Evolutionary conservation across 2,113 vertebrate species (phyloP), one percentile per base, ranked within the genome.

Genomic region (Bufo gargarizans): DNA sequence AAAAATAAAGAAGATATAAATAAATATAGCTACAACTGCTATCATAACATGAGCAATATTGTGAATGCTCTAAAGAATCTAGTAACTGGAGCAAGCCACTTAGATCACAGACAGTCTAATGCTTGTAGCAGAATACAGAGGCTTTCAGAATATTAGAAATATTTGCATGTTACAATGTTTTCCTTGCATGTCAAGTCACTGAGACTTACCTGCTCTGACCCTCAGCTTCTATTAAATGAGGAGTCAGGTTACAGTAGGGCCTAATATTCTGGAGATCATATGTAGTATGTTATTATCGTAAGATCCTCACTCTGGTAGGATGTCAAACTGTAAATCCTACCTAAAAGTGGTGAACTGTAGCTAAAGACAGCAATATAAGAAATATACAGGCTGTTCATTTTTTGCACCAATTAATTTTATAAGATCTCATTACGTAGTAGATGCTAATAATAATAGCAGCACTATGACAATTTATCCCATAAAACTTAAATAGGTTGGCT

Each of bases 181-280:
- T 77, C 58, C 50, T n/a, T 33, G n/a, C 20, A 56, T 79, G 19
- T 22, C 50, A 14, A 4, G 13, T 22, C 20, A 55, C 49, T 20
- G 20, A 13, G 49, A 55, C 4, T 78, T 50, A 79, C 10, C 77
- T 79, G 77, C 50, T 79, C 50, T 56, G 53, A 78, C 50, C 16
- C 33, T 79, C 20, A 58, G 8, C 56, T 58, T 58, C 56, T 12
- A 58, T 58, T 14, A 58, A 58, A 6, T 14, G 9, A 2, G 0
- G 11, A 12, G 56, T 79, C 77, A 79, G 77, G 16, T 56, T 79
- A 79, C 50, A 56, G 8, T 6, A 12, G n/a, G n/a, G 50, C 7
- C 11, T 79, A 56, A 9, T 79, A 56, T 53, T 79, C 77, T 79
- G 50, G 77, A 56, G 53, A 53, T 79, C 50, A 79, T 79, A 56